Base-by-base conservation (phyloP, 2,797 vertebrate species). In the Monodelphis domestica region DNA sequence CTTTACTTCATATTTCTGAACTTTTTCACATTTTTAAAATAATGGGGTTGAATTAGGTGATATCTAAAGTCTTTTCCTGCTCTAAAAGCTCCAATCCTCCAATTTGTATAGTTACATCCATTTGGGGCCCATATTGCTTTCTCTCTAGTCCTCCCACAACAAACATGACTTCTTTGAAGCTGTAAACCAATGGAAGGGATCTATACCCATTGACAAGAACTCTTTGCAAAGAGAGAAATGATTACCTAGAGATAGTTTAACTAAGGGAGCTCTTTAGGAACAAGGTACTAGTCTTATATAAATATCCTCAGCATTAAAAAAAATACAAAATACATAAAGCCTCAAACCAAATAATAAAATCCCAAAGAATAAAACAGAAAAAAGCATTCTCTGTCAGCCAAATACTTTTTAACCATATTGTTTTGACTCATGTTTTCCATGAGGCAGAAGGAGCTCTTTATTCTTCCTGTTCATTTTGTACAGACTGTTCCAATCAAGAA, bases 361-460 rank as follows among this genome's bases (percentile, higher is more conserved):
- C 89, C 90, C 53, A 92, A 88, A 93, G 91, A 88, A 91, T 53
- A 92, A 94, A 54, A 33, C 90, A 84, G 78, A 89, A 93, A n/a
- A 92, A 94, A 17, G 53, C 29, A 91, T 45, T 53, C 28, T 94
- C 51, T 89, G 54, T 63, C 45, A 90, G 93, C 93, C 90, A 95
- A 95, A 93, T 30, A 55, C 45, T 88, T 94, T 91, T 91, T 95
- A 87, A 89, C 91, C 96, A 93, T 92, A 95, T 87, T 90, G 91
- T 91, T 93, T 89, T 91, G 96, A 95, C 87, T 96, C 84, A 87
- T 84, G 88, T 95, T 95, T 95, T 94, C 92, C 93, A 94, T 91
- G 93, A 89, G 94, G 92, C 88, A 91, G 88, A 92, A 45, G 84
- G 9, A 59, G n/a, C 63, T 91, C 84, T 90, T 93, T 91, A 78